Conservation (phyloP, 2,888 invertebrate genomes). For the Ormyrus thymus region DNA sequence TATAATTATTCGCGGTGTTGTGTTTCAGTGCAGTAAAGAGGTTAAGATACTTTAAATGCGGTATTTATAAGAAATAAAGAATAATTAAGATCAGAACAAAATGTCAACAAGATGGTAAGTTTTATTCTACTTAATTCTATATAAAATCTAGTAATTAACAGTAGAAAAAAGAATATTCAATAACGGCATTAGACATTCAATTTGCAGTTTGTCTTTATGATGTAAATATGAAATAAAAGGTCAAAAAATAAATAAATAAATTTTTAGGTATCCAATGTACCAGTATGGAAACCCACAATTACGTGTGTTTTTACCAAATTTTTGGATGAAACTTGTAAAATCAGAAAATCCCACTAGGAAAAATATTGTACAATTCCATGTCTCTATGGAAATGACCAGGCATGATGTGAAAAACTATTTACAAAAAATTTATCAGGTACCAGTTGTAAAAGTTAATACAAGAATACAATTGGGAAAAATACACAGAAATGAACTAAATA, state of each 20-base stretch:
- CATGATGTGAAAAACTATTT: conserved; percentile 94
- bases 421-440: conserved; percentile 94
- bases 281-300: conserved; percentile 95
- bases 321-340: conserved; percentile 95
- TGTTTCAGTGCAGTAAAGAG: neutral
- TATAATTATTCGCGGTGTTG: neutral
- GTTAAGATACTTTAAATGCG: neutral
- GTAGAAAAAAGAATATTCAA: no score
- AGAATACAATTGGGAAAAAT: conserved; percentile 84
- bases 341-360: conserved; percentile 82
- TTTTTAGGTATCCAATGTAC: conserved; percentile 90
- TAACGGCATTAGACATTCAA: no score
- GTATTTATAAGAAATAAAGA: neutral
- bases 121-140: neutral
- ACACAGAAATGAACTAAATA: conserved; percentile 79
- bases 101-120: conserved; percentile 55
- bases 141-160: no score
- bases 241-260: neutral
- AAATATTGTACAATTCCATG: conserved; percentile 91
- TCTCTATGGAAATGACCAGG: conserved; percentile 96
- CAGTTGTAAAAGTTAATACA: conserved; percentile 86
- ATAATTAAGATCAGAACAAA: neutral
- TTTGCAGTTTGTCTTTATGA: no score
- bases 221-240: no score
- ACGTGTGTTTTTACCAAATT: conserved; percentile 94